Percentiles rank a stretch among this genome's conserved stretches.
Evolutionary conservation across 2,888 invertebrate species (phyloP).

Genomic region (Coecobrya sp.): DNA sequence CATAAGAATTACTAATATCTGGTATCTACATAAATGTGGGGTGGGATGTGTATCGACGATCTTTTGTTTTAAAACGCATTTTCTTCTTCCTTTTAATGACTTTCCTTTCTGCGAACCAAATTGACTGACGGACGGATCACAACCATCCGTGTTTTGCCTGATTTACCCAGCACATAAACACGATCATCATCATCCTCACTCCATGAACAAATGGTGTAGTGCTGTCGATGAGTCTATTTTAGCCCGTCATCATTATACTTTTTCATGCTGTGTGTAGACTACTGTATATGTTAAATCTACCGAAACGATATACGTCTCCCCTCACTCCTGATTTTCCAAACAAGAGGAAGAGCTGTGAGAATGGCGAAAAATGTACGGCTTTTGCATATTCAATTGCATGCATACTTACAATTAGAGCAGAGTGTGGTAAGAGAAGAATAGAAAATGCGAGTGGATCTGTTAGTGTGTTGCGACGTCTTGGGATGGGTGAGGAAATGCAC

Average conservation of each 20-base stretch:
- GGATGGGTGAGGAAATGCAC: not conserved
- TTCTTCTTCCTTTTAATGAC: slow-evolving; percentile 51
- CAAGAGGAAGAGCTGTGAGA: not conserved
- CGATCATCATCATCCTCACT: slow-evolving; percentile 19
- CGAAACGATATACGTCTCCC: not conserved
- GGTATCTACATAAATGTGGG: not conserved
- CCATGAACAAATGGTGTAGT: slow-evolving; percentile 49
- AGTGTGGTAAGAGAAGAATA: not conserved
- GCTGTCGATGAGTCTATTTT: slow-evolving; percentile 69
- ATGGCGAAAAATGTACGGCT: not conserved
- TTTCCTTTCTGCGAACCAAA: slow-evolving; percentile 33
- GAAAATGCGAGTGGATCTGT: not conserved
- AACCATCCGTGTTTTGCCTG: slow-evolving; percentile 8
- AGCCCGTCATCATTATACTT: slow-evolving; percentile 42
- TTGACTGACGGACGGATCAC: slow-evolving; percentile 36
- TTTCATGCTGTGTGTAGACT: not conserved
- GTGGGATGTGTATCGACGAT: not conserved
- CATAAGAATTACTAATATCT: not conserved
- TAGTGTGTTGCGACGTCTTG: not conserved
- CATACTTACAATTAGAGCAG: not conserved
- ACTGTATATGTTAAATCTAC: not conserved
- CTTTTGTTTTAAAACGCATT: slow-evolving; percentile 58
- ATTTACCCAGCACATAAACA: slow-evolving; percentile 37
- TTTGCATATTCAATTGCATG: not conserved
- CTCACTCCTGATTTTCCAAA: not conserved